phyloP scores from a whole-genome alignment of 2,113 vertebrate genomes.

The Atrichornis clamosus region DNA sequence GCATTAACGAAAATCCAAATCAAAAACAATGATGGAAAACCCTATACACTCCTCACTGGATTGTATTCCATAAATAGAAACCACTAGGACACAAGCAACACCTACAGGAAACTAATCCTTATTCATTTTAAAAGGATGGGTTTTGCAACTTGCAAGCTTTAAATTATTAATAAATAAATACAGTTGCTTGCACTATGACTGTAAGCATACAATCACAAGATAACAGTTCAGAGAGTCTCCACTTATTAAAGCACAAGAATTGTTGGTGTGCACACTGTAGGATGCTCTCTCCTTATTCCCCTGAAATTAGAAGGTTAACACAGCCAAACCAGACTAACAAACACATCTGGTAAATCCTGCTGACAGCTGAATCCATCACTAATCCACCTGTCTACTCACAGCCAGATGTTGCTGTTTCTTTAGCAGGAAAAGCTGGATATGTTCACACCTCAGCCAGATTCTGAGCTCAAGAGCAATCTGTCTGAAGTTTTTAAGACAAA shows the following conservation, averaged over 20 bases:
- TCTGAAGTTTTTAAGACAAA: background rate
- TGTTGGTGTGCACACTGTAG: background rate
- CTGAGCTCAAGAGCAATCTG: background rate
- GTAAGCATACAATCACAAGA: background rate
- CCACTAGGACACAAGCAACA: background rate
- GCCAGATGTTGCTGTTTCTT: background rate
- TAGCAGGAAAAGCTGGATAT: background rate
- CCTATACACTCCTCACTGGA: background rate
- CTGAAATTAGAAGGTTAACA: background rate
- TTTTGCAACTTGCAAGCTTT: background rate
- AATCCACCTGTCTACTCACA: background rate
- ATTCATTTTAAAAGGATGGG: background rate
- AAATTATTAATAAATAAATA: background rate
- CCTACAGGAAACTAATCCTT: background rate
- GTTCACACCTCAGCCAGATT: background rate
- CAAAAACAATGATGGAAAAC: background rate
- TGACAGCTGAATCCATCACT: conserved; percentile 19
- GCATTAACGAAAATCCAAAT: background rate
- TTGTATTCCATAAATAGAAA: background rate
- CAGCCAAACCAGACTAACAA: background rate
- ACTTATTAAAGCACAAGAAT: background rate
- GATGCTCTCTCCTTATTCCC: background rate
- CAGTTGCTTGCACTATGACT: background rate
- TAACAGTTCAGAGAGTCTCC: background rate
- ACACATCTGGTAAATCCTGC: background rate